These are phyloP conservation scores for Taeniopygia guttata DNA, from an alignment of 2,797 vertebrate genomes.

Conservation along the genomic window DNA sequence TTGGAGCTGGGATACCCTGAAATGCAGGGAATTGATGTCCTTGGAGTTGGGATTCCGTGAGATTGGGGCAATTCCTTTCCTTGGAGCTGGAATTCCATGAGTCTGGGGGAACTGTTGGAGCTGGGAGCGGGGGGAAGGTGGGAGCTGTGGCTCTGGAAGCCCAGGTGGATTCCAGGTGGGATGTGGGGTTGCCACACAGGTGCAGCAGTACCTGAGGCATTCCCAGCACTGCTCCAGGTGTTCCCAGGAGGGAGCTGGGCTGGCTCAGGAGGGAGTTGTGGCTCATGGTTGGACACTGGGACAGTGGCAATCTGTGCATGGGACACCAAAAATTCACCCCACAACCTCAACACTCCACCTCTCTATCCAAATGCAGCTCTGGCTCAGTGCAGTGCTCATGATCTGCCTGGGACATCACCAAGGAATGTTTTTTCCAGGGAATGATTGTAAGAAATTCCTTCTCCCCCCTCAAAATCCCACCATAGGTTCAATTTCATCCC, in stretches of 20 bases:
- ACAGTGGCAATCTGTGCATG: neutral
- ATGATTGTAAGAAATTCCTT: neutral
- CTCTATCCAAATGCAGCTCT: neutral
- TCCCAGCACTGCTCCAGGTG: neutral
- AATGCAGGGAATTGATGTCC: fast-evolving
- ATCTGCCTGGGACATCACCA: slow-evolving; percentile 19
- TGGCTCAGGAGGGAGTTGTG: neutral
- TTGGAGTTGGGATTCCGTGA: neutral
- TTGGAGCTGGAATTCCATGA: neutral
- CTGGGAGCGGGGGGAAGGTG: neutral
- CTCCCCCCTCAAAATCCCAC: neutral
- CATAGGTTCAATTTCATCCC: slow-evolving; percentile 19
- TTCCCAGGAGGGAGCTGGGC: neutral
- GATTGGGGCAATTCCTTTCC: neutral
- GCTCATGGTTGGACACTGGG: neutral
- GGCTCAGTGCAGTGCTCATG: neutral
- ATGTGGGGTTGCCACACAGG: neutral
- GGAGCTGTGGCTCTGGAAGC: neutral
- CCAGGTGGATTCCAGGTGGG: neutral
- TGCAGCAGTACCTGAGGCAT: neutral
- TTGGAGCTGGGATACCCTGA: fast-evolving
- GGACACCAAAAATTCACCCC: neutral
- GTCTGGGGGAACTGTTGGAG: fast-evolving
- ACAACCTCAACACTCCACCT: fast-evolving
- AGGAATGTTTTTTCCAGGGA: slow-evolving; percentile 29